Evolutionary conservation across 1,140 invertebrate genomes (phyloP).

Genomic region (Cotesia glomerata): DNA sequence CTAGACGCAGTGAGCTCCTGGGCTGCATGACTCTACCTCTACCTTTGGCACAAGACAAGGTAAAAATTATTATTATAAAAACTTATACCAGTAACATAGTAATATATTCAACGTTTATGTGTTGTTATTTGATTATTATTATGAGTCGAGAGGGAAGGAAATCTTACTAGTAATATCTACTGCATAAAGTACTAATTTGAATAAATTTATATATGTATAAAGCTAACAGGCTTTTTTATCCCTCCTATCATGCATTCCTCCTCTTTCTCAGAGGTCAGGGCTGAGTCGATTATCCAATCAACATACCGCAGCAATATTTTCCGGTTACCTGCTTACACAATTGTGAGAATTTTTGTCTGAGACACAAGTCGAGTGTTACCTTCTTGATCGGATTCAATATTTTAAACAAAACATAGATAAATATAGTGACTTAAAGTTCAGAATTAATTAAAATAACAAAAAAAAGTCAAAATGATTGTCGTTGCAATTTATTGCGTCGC

Average conservation of each 20-base stretch:
- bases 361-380: constrained; percentile 30
- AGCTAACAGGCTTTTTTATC: neutral
- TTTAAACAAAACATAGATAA: neutral
- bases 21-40: constrained; percentile 75
- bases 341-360: constrained; percentile 3
- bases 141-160: neutral
- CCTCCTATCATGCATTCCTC: constrained; percentile 44
- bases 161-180: neutral
- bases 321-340: constrained; percentile 9
- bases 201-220: constrained; percentile 7
- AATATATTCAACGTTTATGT: neutral
- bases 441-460: constrained; percentile 9
- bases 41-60: constrained; percentile 68
- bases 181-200: constrained; percentile 15
- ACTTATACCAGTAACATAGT: neutral
- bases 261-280: constrained; percentile 52
- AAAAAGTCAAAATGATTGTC: constrained; percentile 49
- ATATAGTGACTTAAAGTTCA: neutral
- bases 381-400: neutral
- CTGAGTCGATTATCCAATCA: constrained; percentile 53
- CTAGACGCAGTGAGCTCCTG: constrained; percentile 70
- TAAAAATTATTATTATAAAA: constrained; percentile 44
- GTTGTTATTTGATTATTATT: constrained; percentile 2
- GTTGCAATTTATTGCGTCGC: constrained; percentile 59
- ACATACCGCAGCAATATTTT: constrained; percentile 27